A percentile compares a stretch with the other conserved stretches of the same genome.
phyloP scores from a whole-genome alignment of 1,140 invertebrate species.

The Meloidogyne hapla region DNA sequence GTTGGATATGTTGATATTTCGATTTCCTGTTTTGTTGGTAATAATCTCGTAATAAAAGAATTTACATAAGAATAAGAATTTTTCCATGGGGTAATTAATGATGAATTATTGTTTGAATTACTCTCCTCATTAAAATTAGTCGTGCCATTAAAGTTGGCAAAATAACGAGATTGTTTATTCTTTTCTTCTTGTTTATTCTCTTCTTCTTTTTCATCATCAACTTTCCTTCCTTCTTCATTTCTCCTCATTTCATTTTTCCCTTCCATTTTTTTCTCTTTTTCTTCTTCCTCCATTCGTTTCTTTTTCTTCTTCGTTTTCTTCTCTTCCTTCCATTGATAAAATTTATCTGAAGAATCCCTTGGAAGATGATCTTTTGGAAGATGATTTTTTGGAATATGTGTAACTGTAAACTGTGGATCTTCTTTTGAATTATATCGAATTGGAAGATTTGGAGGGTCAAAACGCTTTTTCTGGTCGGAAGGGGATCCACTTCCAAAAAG shows the following conservation, averaged over 20 bases:
- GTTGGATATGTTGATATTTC: background rate
- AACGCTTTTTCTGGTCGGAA: background rate
- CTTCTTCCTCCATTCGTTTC: background rate
- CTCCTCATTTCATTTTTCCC: background rate
- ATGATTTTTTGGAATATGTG: background rate
- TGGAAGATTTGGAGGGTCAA: background rate
- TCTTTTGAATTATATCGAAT: constrained; percentile 8
- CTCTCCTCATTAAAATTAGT: too few species aligned
- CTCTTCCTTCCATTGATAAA: background rate
- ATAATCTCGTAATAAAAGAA: background rate
- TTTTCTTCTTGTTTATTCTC: too few species aligned
- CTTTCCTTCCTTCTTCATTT: background rate
- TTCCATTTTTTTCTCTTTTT: background rate
- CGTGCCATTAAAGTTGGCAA: too few species aligned
- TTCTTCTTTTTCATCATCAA: background rate
- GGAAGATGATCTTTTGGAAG: too few species aligned
- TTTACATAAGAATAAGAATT: constrained; percentile 1
- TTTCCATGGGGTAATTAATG: background rate
- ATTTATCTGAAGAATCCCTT: background rate
- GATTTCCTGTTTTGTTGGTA: background rate
- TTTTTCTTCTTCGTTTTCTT: background rate
- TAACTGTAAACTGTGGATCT: background rate
- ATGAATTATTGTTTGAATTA: background rate
- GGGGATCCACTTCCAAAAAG: background rate
- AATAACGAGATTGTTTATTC: background rate